Percentiles rank a stretch among this genome's conserved stretches.
phyloP scores from a whole-genome alignment of 2,888 invertebrate species.

The Lasiommata megera region DNA sequence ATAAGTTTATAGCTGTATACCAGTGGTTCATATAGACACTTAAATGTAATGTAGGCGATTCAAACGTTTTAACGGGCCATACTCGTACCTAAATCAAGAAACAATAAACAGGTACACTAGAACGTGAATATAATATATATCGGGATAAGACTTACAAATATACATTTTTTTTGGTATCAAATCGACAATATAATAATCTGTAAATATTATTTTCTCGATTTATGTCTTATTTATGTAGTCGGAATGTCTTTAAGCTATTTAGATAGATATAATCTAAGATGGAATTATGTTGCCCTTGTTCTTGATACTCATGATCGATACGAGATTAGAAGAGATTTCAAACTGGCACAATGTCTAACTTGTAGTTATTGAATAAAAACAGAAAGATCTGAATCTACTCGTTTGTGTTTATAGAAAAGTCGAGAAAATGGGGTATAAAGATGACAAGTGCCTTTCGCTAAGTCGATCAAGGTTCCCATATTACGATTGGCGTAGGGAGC shows the following conservation, averaged over 20 bases:
- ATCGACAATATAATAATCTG: not conserved
- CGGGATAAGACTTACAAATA: not conserved
- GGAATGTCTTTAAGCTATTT: not conserved
- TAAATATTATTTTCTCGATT: not conserved
- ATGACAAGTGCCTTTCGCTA: not conserved
- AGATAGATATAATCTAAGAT: conserved; percentile 4
- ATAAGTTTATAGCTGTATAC: no score
- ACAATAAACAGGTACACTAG: no score
- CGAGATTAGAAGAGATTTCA: not conserved
- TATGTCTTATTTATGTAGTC: not conserved
- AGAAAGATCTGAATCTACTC: not conserved
- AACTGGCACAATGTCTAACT: not conserved
- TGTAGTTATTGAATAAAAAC: not conserved
- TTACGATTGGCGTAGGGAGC: not conserved
- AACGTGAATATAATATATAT: no score
- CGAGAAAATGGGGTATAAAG: no score
- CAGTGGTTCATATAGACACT: no score
- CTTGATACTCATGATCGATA: not conserved
- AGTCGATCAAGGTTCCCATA: conserved; percentile 1
- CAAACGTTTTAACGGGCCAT: no score
- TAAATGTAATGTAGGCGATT: no score
- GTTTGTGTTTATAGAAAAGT: no score
- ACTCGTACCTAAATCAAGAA: no score
- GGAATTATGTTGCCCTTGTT: not conserved
- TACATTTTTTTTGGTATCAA: not conserved